Conservation (phyloP, 2,888 invertebrate species). For the Conops quadrifasciatus region DNA sequence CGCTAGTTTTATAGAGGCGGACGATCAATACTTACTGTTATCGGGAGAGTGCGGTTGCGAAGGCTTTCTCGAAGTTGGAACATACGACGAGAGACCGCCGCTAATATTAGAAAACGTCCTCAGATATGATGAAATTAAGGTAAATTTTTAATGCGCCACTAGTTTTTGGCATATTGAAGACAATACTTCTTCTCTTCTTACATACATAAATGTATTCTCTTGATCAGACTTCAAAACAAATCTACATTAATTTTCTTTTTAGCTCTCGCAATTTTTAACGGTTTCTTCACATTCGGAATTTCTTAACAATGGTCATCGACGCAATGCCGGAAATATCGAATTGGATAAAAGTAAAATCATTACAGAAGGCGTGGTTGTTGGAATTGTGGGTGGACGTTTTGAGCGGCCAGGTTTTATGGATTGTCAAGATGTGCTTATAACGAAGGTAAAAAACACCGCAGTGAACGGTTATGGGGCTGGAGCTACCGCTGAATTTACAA, state of each 20-base stretch:
- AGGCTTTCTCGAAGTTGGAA: slow-evolving; percentile 68
- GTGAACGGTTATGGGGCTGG: slow-evolving; percentile 65
- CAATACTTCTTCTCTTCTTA: too few relatives aligned
- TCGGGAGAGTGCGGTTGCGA: slow-evolving; percentile 60
- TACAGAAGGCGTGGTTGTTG: slow-evolving; percentile 67
- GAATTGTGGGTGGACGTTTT: slow-evolving; percentile 66
- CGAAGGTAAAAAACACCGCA: slow-evolving; percentile 66
- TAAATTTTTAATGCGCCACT: slow-evolving; percentile 61
- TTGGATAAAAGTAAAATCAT: slow-evolving; percentile 60
- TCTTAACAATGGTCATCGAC: slow-evolving; percentile 69
- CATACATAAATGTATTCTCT: too few relatives aligned
- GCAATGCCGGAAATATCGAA: slow-evolving; percentile 66
- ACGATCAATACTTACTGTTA: slow-evolving; percentile 60
- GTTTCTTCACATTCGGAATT: slow-evolving; percentile 69
- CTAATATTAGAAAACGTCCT: slow-evolving; percentile 67
- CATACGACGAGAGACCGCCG: slow-evolving; percentile 65
- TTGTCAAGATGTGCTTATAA: slow-evolving; percentile 67
- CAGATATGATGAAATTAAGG: slow-evolving; percentile 71
- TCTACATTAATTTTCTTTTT: too few relatives aligned
- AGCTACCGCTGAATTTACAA: slow-evolving; percentile 20
- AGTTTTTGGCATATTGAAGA: too few relatives aligned
- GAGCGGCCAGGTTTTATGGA: slow-evolving; percentile 67
- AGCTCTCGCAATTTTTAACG: slow-evolving; percentile 67
- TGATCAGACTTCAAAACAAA: too few relatives aligned
- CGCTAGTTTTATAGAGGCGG: slow-evolving; percentile 59